These are phyloP conservation scores for Parazoanthus atlanticus DNA, from an alignment of 92 coral and sea anemone genomes.

Conservation along the genomic window DNA sequence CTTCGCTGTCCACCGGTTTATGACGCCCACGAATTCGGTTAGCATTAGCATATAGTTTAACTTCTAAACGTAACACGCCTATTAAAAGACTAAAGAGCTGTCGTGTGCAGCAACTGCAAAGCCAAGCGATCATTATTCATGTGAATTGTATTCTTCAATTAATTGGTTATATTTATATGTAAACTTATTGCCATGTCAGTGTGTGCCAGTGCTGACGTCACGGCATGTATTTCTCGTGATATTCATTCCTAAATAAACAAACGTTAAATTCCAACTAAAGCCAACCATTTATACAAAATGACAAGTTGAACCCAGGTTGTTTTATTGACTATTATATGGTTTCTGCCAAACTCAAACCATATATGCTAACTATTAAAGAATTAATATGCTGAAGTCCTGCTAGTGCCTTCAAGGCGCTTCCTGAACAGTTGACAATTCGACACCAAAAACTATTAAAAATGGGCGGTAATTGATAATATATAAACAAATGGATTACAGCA, in stretches of 20 bases:
- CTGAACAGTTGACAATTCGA: not conserved
- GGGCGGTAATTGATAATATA: not conserved
- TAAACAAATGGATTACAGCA: not conserved
- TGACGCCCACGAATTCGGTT: constrained; percentile 7
- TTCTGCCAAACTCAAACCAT: not conserved
- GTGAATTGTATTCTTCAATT: not conserved
- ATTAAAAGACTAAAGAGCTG: not conserved
- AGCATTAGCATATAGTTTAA: not conserved
- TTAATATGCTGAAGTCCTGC: too few relatives aligned
- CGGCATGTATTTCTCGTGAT: not conserved
- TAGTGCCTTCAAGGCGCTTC: not conserved
- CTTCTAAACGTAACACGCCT: not conserved
- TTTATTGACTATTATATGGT: not conserved
- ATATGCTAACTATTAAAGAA: too few relatives aligned
- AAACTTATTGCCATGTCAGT: not conserved
- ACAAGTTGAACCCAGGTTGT: not conserved
- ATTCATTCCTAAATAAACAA: not conserved
- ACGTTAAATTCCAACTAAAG: not conserved
- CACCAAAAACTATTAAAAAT: not conserved
- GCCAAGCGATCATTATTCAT: not conserved
- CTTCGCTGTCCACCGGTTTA: not conserved
- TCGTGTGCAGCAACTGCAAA: not conserved
- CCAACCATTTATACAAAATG: not conserved
- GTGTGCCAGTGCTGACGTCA: not conserved
- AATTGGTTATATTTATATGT: not conserved